These are phyloP conservation scores for Anagrus nilaparvatae DNA, from an alignment of 1,140 invertebrate species.

Conservation along the genomic window DNA sequence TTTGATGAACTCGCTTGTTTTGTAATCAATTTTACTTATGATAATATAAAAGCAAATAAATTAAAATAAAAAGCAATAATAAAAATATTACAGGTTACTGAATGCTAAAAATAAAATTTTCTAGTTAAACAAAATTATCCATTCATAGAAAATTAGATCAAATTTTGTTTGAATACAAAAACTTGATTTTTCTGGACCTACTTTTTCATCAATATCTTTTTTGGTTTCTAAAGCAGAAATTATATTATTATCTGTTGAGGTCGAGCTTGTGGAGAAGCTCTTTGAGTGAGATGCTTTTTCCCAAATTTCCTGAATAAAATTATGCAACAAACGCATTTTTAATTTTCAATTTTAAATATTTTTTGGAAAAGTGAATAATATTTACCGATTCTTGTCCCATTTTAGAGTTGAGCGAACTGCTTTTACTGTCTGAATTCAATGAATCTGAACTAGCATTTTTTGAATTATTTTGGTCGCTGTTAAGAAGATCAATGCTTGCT, in stretches of 20 bases:
- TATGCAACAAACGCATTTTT: neutral
- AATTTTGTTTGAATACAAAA: slow-evolving; percentile 29
- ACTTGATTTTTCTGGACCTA: slow-evolving; percentile 30
- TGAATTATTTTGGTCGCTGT: slow-evolving; percentile 41
- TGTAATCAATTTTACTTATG: neutral
- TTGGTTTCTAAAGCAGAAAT: slow-evolving; percentile 42
- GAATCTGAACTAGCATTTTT: slow-evolving; percentile 69
- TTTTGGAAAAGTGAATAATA: slow-evolving; percentile 1
- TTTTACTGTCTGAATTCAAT: slow-evolving; percentile 70
- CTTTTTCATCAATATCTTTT: slow-evolving; percentile 37
- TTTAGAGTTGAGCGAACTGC: slow-evolving; percentile 73
- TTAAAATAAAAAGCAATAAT: slow-evolving; percentile 2
- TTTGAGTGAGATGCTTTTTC: slow-evolving; percentile 49
- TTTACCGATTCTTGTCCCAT: slow-evolving; percentile 65
- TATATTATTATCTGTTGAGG: slow-evolving; percentile 51
- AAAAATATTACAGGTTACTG: neutral
- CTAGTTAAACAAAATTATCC: too few species aligned
- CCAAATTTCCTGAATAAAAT: slow-evolving; percentile 38
- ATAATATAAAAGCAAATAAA: neutral
- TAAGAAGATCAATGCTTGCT: slow-evolving; percentile 42
- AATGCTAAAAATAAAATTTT: too few species aligned
- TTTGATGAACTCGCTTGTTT: too few species aligned
- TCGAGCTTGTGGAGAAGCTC: slow-evolving; percentile 50
- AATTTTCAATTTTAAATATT: slow-evolving; percentile 13
- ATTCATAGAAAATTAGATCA: slow-evolving; percentile 9